Percentiles rank a stretch among this genome's conserved stretches.
These are phyloP conservation scores for Xenentodon cancila DNA, from an alignment of 2,797 vertebrate species.

Conservation along the genomic window DNA sequence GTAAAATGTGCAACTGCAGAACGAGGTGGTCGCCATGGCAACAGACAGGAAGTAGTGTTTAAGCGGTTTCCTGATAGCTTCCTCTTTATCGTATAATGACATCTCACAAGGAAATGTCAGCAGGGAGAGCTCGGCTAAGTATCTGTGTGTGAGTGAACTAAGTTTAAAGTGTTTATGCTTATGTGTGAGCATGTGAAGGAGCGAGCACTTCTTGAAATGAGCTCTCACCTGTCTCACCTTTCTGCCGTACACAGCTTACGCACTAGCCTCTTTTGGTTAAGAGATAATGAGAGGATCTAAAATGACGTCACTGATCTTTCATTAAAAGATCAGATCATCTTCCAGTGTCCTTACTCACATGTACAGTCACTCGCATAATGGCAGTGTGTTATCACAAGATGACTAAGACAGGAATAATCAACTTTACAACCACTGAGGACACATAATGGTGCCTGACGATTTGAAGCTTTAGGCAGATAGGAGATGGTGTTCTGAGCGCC, in stretches of 20 bases:
- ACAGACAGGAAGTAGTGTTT: constrained; percentile 86
- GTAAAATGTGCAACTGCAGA: constrained; percentile 66
- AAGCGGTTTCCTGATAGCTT: constrained; percentile 86
- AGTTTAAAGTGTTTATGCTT: constrained; percentile 8
- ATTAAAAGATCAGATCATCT: constrained; percentile 66
- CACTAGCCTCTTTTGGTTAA: constrained; percentile 52
- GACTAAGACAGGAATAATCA: constrained; percentile 61
- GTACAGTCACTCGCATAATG: constrained; percentile 37
- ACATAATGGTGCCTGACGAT: constrained; percentile 34
- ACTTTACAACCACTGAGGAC: constrained; percentile 58
- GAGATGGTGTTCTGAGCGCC: constrained; percentile 33
- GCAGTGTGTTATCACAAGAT: constrained; percentile 61
- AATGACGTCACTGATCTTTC: constrained; percentile 63
- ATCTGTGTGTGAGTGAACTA: constrained; percentile 22
- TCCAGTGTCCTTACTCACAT: constrained; percentile 25
- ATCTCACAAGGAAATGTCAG: constrained; percentile 79
- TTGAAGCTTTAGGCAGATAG: constrained; percentile 31
- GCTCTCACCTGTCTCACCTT: constrained; percentile 28
- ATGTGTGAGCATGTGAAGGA: constrained; percentile 9
- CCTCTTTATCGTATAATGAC: constrained; percentile 85
- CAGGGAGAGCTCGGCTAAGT: constrained; percentile 39
- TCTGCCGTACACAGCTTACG: constrained; percentile 43
- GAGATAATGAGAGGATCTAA: constrained; percentile 54
- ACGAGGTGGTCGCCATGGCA: constrained; percentile 77
- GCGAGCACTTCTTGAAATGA: constrained; percentile 1